phyloP scores from a whole-genome alignment of 2,113 vertebrate species.

The Zosterops japonicus region DNA sequence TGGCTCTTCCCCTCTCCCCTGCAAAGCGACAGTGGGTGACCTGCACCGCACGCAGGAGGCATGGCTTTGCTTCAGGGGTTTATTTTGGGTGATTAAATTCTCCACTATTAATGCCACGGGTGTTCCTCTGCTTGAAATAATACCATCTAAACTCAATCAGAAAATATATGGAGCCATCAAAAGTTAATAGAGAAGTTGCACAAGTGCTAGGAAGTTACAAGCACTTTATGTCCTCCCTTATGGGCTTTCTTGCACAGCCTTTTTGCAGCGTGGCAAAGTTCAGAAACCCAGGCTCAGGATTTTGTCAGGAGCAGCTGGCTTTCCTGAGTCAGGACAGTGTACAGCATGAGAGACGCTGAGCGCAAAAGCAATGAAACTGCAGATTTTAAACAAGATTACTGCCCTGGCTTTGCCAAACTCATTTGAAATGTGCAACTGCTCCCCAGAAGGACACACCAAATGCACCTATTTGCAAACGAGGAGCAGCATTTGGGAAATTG shows the following conservation, averaged over 20 bases:
- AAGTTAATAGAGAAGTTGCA: background rate
- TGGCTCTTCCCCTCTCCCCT: background rate
- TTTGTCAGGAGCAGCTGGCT: background rate
- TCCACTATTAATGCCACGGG: background rate
- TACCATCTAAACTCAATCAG: background rate
- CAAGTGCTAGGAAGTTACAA: background rate
- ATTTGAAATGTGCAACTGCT: background rate
- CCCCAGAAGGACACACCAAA: background rate
- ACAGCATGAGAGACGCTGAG: background rate
- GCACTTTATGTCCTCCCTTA: background rate
- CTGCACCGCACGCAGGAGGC: background rate
- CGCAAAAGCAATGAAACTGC: background rate
- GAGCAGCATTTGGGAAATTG: background rate
- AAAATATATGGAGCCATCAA: background rate
- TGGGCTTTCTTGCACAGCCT: background rate
- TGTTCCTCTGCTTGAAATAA: background rate
- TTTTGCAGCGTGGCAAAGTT: background rate
- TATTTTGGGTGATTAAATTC: background rate
- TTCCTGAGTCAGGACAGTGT: background rate
- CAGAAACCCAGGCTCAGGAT: background rate
- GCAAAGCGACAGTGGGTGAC: fast-evolving
- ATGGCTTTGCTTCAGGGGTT: background rate
- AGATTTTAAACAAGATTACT: slow-evolving; percentile 39
- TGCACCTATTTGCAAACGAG: background rate
- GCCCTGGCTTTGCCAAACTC: background rate